Evolutionary conservation across 2,888 invertebrate species (phyloP).

Genomic region (Drosophila ustulata): DNA sequence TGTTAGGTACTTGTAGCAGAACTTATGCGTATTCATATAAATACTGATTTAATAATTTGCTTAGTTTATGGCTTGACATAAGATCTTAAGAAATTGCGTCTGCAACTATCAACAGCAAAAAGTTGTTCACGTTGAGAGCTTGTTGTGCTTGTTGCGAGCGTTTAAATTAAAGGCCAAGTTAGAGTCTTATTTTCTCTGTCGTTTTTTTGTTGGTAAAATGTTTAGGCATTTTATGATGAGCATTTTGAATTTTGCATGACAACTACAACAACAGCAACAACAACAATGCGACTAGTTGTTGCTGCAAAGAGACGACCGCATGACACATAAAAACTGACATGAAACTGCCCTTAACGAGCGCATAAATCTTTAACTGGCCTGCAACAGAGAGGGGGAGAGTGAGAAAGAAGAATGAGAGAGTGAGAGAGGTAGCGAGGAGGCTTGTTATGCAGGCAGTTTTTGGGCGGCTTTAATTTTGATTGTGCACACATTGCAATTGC

Average conservation of each 20-base stretch:
- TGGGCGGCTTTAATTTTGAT: slow-evolving; percentile 58
- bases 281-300: slow-evolving; percentile 17
- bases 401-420: neutral
- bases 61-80: slow-evolving; percentile 29
- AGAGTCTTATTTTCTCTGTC: slow-evolving; percentile 8
- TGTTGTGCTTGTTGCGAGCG: neutral
- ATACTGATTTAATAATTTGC: slow-evolving; percentile 40
- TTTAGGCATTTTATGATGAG: slow-evolving; percentile 57
- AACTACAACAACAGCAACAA: slow-evolving; percentile 34
- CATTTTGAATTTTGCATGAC: slow-evolving; percentile 59
- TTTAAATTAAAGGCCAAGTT: slow-evolving; percentile 10
- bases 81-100: slow-evolving; percentile 11
- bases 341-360: slow-evolving; percentile 79
- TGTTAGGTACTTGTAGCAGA: slow-evolving; percentile 4
- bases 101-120: slow-evolving; percentile 1
- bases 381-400: neutral
- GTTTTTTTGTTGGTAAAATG: slow-evolving; percentile 9
- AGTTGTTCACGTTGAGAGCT: slow-evolving; percentile 1
- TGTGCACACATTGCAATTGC: slow-evolving; percentile 60
- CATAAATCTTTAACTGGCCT: slow-evolving; percentile 77
- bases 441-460: slow-evolving; percentile 7
- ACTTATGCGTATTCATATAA: slow-evolving; percentile 21
- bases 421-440: neutral
- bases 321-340: slow-evolving; percentile 79
- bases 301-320: slow-evolving; percentile 46